Conservation (phyloP, 1,140 invertebrate genomes). For the Riptortus pedestris region DNA sequence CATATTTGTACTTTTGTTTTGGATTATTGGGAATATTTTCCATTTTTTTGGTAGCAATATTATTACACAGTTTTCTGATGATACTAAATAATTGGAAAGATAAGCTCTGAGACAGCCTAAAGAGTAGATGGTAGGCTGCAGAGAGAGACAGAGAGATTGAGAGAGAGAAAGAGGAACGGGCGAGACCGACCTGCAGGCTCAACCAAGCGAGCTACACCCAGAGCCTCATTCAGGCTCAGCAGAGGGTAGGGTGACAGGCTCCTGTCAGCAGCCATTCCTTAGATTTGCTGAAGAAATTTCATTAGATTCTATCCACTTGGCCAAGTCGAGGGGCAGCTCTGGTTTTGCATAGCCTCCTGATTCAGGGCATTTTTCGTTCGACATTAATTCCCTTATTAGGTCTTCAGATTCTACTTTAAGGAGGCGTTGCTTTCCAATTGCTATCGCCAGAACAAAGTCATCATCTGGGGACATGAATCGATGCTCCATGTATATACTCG, state of each 20-base stretch:
- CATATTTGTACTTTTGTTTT: too few relatives aligned
- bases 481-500: conserved; percentile 76
- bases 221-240: too few relatives aligned
- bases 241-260: background rate
- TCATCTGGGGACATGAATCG: conserved; percentile 65
- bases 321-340: conserved; percentile 47
- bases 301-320: conserved; percentile 53
- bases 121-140: too few relatives aligned
- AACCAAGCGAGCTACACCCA: background rate
- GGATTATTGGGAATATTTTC: too few relatives aligned
- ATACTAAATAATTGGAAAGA: too few relatives aligned
- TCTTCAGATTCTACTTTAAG: conserved; percentile 56
- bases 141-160: too few relatives aligned
- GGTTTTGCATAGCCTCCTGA: conserved; percentile 40
- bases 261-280: conserved; percentile 38
- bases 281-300: conserved; percentile 53
- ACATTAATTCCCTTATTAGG: conserved; percentile 40
- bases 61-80: too few relatives aligned
- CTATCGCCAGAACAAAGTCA: conserved; percentile 70
- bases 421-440: conserved; percentile 61
- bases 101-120: too few relatives aligned
- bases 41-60: too few relatives aligned
- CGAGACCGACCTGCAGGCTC: background rate
- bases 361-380: conserved; percentile 33
- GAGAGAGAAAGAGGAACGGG: too few relatives aligned